Percentiles rank a stretch among this genome's conserved stretches.
These are phyloP conservation scores for Rhinophrynus dorsalis DNA, from an alignment of 2,797 vertebrate species.

Conservation along the genomic window DNA sequence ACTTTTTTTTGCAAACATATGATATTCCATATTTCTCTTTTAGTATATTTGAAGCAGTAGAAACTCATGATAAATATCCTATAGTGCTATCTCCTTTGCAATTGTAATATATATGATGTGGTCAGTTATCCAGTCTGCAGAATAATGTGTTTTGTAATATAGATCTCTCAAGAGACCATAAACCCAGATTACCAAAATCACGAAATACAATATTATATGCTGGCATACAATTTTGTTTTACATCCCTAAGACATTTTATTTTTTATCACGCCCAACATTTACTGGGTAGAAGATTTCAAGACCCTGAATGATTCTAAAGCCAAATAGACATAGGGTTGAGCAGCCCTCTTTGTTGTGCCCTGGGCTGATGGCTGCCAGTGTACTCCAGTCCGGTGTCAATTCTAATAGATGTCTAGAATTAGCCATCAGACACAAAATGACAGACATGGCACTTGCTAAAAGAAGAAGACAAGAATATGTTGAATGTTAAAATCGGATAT, in stretches of 20 bases:
- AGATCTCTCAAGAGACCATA: too few relatives aligned
- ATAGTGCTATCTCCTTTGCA: too few relatives aligned
- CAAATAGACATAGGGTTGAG: not conserved
- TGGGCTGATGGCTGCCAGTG: slow-evolving; percentile 7
- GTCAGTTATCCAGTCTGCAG: too few relatives aligned
- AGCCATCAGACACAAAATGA: not conserved
- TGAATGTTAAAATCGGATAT: too few relatives aligned
- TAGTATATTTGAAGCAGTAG: too few relatives aligned
- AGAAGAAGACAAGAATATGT: not conserved
- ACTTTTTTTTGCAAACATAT: too few relatives aligned
- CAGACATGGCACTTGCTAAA: not conserved
- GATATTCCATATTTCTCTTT: too few relatives aligned
- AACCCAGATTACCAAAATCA: too few relatives aligned
- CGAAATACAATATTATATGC: slow-evolving; percentile 20
- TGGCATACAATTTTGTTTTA: not conserved
- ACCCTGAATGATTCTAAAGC: not conserved
- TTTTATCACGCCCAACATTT: not conserved
- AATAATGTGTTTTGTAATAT: too few relatives aligned
- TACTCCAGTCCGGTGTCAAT: slow-evolving; percentile 2
- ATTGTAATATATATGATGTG: too few relatives aligned
- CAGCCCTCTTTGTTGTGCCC: not conserved
- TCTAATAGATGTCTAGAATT: not conserved
- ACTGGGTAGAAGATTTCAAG: not conserved
- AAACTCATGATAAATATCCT: too few relatives aligned
- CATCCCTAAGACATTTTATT: slow-evolving; percentile 10